phyloP scores from a whole-genome alignment of 1,140 invertebrate species.

The Pantala flavescens region DNA sequence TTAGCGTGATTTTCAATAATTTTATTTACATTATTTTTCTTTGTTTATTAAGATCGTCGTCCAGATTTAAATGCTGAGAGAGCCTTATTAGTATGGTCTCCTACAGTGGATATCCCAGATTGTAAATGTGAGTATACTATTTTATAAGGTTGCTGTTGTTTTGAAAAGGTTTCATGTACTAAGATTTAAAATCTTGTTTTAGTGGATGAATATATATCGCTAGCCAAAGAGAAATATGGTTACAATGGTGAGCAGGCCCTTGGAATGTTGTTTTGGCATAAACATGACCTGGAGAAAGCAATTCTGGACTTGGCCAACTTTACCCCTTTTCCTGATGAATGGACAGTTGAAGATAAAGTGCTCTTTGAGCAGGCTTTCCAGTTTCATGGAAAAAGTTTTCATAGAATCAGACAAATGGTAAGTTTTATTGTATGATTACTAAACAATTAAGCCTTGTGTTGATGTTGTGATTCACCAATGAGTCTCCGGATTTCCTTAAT shows the following conservation, averaged over 20 bases:
- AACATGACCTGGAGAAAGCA: slow-evolving; percentile 88
- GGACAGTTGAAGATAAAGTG: slow-evolving; percentile 96
- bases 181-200: slow-evolving; percentile 28
- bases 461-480: slow-evolving; percentile 14
- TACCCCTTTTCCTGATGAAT: slow-evolving; percentile 95
- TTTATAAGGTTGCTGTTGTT: slow-evolving; percentile 22
- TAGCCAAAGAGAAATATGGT: slow-evolving; percentile 96
- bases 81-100: slow-evolving; percentile 91
- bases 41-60: slow-evolving; percentile 31
- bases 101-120: slow-evolving; percentile 76
- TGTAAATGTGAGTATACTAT: slow-evolving; percentile 58
- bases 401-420: slow-evolving; percentile 95
- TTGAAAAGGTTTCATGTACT: not conserved
- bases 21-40: not conserved
- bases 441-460: slow-evolving; percentile 14
- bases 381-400: slow-evolving; percentile 97
- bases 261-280: slow-evolving; percentile 97
- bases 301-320: slow-evolving; percentile 91
- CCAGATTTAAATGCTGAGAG: slow-evolving; percentile 53
- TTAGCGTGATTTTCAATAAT: no score
- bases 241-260: slow-evolving; percentile 96
- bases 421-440: slow-evolving; percentile 24
- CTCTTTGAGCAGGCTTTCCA: slow-evolving; percentile 96
- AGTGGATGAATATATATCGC: slow-evolving; percentile 91
- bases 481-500: slow-evolving; percentile 4